Evolutionary conservation across 1,140 invertebrate genomes (phyloP), one percentile per base, ranked within the genome.

Genomic region (Arion vulgaris): DNA sequence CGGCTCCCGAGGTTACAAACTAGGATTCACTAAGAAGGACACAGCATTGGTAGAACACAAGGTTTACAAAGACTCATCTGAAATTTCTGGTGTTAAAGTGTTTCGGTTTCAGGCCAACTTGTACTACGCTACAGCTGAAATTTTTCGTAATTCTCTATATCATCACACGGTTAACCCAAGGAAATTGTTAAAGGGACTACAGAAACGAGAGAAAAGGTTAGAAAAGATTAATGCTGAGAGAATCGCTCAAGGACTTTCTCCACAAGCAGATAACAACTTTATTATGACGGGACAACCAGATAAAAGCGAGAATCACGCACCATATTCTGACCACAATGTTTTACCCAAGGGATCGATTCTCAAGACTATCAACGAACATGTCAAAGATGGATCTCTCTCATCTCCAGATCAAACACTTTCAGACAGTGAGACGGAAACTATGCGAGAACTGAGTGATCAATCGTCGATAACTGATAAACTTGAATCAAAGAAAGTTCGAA

Each of bases 81-180:
- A 84, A 57, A 68, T 80, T 49, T 88, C 89, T 19, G 91, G 92
- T 17, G 85, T 93, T 19, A 92, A 91, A 79, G 89, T 94, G 11
- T 93, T 93, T 86, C 89, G 92, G 36, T 93, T 93, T 84, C 90
- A 93, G 57, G 89, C 92, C n/a, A 90, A 92, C 32, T 75, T 94
- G 28, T 93, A 93, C 85, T 93, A 92, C 84, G 93, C 91, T 7
- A 93, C 93, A 86, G 91, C 92, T 0, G 93, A 93, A 86, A 90
- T 91, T 38, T 94, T 93, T 84, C 87, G 87, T 45, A 90, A 73
- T 76, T 87, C 82, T 28, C 85, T 91, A 23, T 90, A 91, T 76
- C 85, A 83, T 53, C 51, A 83, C 17, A 90, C 89, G 1, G 83
- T 89, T 0, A 91, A 90, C 78, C 86, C 88, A 1, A 80, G 88